These are phyloP conservation scores for Chionis minor DNA, from an alignment of 2,113 vertebrate species.

Conservation along the genomic window DNA sequence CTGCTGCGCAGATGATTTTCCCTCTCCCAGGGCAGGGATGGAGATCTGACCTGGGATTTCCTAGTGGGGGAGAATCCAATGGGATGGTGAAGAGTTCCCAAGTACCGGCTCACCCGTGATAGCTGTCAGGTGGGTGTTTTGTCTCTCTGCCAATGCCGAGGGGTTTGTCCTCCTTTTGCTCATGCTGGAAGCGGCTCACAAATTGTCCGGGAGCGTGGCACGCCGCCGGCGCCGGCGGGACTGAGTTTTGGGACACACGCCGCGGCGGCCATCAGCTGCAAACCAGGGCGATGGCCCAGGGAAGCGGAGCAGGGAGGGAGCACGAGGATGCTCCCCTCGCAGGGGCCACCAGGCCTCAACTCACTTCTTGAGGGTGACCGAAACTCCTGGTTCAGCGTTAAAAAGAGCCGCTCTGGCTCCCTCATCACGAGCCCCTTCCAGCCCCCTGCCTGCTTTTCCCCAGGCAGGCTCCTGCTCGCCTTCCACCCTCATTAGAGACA, in stretches of 20 bases:
- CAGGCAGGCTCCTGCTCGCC: background rate
- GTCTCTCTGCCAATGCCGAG: background rate
- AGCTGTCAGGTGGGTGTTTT: background rate
- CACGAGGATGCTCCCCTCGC: fast-evolving
- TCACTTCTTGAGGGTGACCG: fast-evolving
- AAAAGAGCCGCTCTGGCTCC: background rate
- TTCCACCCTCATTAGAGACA: background rate
- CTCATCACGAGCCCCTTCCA: background rate
- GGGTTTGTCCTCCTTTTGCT: background rate
- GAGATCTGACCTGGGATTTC: background rate
- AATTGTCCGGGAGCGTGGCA: fast-evolving
- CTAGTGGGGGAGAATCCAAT: background rate
- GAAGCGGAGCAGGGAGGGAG: background rate
- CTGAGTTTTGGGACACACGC: fast-evolving
- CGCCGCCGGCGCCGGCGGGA: fast-evolving
- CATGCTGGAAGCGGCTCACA: background rate
- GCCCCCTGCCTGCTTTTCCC: background rate
- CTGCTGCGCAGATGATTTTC: background rate
- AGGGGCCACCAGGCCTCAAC: background rate
- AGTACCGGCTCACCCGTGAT: fast-evolving
- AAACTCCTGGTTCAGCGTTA: background rate
- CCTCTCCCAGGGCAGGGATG: background rate
- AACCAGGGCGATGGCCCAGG: background rate
- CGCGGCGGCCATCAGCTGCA: background rate
- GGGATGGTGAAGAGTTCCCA: fast-evolving